Evolutionary conservation across 2,888 invertebrate species (phyloP).

Genomic region (Bruchidius siliquastri): DNA sequence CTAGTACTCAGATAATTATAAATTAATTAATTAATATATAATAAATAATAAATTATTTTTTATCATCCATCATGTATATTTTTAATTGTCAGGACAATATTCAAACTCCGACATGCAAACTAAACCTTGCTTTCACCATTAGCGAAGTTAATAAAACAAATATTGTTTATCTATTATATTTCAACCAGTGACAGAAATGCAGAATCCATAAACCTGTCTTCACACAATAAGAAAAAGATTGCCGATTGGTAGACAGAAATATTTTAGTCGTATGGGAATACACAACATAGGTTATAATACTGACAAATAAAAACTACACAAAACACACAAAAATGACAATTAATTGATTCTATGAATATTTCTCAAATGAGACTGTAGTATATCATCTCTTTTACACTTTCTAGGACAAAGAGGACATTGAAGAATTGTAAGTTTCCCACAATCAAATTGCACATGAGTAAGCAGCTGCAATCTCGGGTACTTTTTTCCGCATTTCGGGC

Average conservation of each 20-base stretch:
- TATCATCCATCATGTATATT: too few species aligned
- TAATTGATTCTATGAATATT: slow-evolving; percentile 4
- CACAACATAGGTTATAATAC: neutral
- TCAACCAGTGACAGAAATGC: neutral
- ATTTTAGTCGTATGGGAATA: neutral
- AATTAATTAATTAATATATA: too few species aligned
- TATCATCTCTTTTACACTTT: slow-evolving; percentile 3
- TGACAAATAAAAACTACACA: neutral
- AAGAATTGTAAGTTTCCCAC: slow-evolving; percentile 33
- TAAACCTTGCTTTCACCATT: too few species aligned
- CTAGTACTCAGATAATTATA: too few species aligned
- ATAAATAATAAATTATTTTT: too few species aligned
- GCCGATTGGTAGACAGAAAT: neutral
- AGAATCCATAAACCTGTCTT: neutral
- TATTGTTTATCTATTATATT: neutral
- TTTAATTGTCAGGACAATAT: too few species aligned
- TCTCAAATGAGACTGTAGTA: slow-evolving; percentile 5
- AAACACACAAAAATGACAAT: neutral
- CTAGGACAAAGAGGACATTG: slow-evolving; percentile 28
- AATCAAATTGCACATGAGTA: slow-evolving; percentile 28
- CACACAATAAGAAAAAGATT: neutral
- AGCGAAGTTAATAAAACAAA: neutral
- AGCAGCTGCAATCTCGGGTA: slow-evolving; percentile 42
- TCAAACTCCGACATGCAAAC: too few species aligned
- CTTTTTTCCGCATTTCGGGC: slow-evolving; percentile 20